Percentiles rank a stretch among this genome's conserved stretches.
Evolutionary conservation across 2,797 vertebrate species (phyloP).

Genomic region (Leptoclinus maculatus): DNA sequence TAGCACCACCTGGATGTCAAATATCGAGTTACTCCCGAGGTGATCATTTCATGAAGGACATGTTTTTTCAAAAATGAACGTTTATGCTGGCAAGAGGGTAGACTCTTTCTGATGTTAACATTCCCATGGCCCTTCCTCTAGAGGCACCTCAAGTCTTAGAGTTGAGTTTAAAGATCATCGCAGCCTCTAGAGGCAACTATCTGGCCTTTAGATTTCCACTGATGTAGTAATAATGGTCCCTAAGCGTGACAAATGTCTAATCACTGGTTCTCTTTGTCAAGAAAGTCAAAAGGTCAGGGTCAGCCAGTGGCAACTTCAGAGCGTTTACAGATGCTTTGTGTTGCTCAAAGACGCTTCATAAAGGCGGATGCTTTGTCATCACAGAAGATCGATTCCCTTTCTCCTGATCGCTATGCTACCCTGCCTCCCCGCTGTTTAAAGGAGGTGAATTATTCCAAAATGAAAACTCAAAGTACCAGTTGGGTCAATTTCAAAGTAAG

Average conservation of each 20-base stretch:
- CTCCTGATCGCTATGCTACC: constrained; percentile 40
- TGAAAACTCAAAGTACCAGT: constrained; percentile 35
- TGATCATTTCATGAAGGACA: neutral
- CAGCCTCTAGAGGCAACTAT: neutral
- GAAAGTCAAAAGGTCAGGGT: constrained; percentile 13
- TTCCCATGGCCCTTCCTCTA: neutral
- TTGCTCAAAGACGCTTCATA: constrained; percentile 1
- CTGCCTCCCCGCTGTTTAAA: neutral
- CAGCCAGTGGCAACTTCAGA: neutral
- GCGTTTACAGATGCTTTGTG: neutral
- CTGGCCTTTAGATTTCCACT: neutral
- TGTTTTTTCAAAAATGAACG: neutral
- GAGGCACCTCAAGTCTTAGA: neutral
- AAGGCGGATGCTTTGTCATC: constrained; percentile 4
- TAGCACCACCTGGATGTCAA: neutral
- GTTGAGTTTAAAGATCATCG: neutral
- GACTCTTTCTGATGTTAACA: neutral
- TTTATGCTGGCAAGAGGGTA: neutral
- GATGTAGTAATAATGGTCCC: neutral
- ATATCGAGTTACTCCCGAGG: neutral
- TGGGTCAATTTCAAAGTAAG: constrained; percentile 27
- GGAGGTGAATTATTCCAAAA: constrained; percentile 31
- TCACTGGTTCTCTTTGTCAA: neutral
- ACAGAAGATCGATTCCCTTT: neutral
- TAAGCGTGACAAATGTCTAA: neutral